A percentile compares a stretch with the other conserved stretches of the same genome.
These are phyloP conservation scores for Ceratosolen solmsi DNA, from an alignment of 1,140 invertebrate genomes.

Conservation along the genomic window DNA sequence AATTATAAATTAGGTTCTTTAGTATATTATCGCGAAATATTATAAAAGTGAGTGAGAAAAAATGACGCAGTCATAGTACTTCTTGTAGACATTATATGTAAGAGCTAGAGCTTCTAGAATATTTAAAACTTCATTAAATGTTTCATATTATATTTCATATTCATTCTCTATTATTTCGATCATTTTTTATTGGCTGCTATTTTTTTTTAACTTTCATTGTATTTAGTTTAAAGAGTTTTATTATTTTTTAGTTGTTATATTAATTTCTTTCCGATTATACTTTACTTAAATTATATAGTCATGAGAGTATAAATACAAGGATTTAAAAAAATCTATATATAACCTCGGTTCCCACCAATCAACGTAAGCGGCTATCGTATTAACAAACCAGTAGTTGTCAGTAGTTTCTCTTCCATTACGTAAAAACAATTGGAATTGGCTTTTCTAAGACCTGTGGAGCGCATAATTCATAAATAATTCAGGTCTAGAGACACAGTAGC, in stretches of 20 bases:
- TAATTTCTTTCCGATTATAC: too few species aligned
- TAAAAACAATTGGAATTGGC: not conserved
- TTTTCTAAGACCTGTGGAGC: not conserved
- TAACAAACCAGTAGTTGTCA: too few species aligned
- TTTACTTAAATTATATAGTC: too few species aligned
- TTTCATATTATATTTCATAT: constrained; percentile 34
- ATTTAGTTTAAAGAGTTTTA: too few species aligned
- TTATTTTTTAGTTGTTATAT: too few species aligned
- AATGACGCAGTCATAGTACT: constrained; percentile 45
- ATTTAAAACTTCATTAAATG: constrained; percentile 43
- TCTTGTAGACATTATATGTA: not conserved
- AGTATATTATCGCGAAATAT: constrained; percentile 23
- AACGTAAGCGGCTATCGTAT: not conserved
- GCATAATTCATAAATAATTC: constrained; percentile 17
- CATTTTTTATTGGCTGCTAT: too few species aligned
- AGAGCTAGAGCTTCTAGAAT: not conserved
- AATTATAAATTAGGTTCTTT: too few species aligned
- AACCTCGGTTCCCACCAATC: not conserved
- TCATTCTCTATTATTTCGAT: constrained; percentile 37
- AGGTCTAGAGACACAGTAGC: not conserved
- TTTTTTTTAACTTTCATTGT: constrained; percentile 5
- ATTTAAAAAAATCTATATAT: too few species aligned
- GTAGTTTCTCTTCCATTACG: not conserved
- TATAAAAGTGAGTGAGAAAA: constrained; percentile 38
- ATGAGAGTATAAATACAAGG: too few species aligned